Percentiles rank a stretch among this genome's conserved stretches.
phyloP scores from a whole-genome alignment of 2,797 vertebrate genomes.

The Sitta carolinensis region DNA sequence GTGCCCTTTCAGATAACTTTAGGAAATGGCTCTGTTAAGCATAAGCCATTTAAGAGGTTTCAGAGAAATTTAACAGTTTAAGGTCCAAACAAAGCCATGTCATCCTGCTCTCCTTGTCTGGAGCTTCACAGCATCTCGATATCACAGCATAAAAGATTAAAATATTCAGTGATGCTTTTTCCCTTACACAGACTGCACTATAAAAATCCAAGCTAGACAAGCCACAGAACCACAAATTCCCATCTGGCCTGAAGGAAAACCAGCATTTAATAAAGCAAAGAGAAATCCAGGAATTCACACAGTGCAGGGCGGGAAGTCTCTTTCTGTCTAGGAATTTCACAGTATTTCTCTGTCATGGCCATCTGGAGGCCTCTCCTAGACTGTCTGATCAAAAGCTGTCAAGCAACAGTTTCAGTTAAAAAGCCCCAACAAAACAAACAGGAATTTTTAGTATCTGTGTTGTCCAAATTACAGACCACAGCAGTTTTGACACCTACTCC shows the following conservation, averaged over 20 bases:
- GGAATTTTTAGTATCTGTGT: neutral
- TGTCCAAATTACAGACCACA: neutral
- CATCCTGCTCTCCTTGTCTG: neutral
- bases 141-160: neutral
- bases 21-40: neutral
- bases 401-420: neutral
- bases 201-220: neutral
- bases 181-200: neutral
- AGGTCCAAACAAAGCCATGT: neutral
- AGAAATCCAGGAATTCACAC: neutral
- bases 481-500: conserved; percentile 53
- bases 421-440: neutral
- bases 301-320: neutral
- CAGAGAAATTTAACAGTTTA: neutral
- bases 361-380: neutral
- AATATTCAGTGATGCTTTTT: neutral
- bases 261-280: neutral
- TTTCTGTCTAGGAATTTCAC: neutral
- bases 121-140: neutral
- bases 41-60: neutral
- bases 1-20: neutral
- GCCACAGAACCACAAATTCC: neutral
- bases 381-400: neutral
- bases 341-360: neutral
- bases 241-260: neutral